Base-by-base conservation (phyloP, 23 tunicate species). In the Botrylloides violaceus region DNA sequence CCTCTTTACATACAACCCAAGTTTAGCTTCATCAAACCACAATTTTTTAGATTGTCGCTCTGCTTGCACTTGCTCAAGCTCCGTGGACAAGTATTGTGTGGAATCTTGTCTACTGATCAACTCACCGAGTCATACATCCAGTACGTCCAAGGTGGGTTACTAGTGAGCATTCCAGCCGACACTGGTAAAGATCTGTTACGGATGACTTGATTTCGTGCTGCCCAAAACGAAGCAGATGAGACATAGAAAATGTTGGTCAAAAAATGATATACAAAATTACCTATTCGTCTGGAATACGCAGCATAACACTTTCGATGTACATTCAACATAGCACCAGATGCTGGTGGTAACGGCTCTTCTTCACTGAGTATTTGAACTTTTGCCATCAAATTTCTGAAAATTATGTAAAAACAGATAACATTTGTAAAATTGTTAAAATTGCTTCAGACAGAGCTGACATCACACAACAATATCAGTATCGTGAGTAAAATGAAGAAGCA, bases 121-220 rank as follows among this genome's bases (percentile, higher is more conserved):
- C 96, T 56, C 53, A 88, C 96, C 90, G 72, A 75, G 43, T 90
- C 90, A 50, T 90, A 90, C 85, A 83, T 79, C 36, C 64, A 65
- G 65, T 90, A 66, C 29, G 83, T 53, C 97, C 97, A 90, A 1
- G 85, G 68, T 2, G 78, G 79, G 78, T 77, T 78, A 0, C 76
- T 55, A 20, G 94, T 86, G n/a, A 79, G 59, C 66, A 36, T 34
- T 23, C 79, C 77, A 1, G 94, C 53, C 15, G 53, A 43, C 53
- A 43, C 9, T 43, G 15, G n/a, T n/a, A n/a, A n/a, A n/a, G n/a
- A n/a, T n/a, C n/a, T n/a, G n/a, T n/a, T n/a, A n/a, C n/a, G n/a
- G n/a, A n/a, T n/a, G n/a, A n/a, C n/a, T n/a, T n/a, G n/a, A n/a
- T n/a, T n/a, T n/a, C n/a, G n/a, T n/a, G 65, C 18, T 60, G 65